phyloP scores from a whole-genome alignment of 2,113 vertebrate genomes.

The Ceyx cyanopectus region DNA sequence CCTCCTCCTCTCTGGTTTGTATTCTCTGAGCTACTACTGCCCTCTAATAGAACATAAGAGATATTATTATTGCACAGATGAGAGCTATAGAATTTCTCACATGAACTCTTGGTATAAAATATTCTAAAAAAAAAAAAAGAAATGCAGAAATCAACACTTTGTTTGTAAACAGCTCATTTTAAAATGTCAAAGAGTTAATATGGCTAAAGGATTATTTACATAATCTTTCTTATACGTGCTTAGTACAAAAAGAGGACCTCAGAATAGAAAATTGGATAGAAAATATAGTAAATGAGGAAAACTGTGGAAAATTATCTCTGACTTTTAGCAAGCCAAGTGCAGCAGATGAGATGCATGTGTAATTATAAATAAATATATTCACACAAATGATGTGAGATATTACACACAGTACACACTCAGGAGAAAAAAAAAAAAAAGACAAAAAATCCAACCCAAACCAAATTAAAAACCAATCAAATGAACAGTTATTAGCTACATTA shows the following conservation, averaged over 20 bases:
- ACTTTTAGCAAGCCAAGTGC: background rate
- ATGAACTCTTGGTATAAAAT: background rate
- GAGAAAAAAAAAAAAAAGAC: background rate
- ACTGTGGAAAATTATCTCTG: background rate
- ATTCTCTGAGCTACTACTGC: background rate
- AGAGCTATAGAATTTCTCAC: background rate
- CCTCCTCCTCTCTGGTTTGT: background rate
- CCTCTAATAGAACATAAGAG: background rate
- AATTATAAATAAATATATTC: background rate
- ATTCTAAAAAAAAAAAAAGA: background rate
- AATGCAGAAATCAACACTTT: background rate
- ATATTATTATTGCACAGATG: background rate
- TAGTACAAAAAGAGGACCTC: background rate
- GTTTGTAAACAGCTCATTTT: background rate
- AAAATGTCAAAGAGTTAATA: background rate
- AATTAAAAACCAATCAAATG: conserved; percentile 2
- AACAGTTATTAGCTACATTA: conserved; percentile 45
- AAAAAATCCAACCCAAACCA: background rate
- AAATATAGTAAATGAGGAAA: background rate
- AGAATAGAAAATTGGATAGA: background rate
- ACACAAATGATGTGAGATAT: background rate
- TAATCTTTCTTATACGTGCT: background rate
- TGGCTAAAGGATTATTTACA: background rate
- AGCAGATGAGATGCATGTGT: background rate
- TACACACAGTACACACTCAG: background rate